A percentile compares a stretch with the other conserved stretches of the same genome.
These are phyloP conservation scores for Pachyseris speciosa DNA, from an alignment of 64 coral and sea anemone genomes.

Conservation along the genomic window DNA sequence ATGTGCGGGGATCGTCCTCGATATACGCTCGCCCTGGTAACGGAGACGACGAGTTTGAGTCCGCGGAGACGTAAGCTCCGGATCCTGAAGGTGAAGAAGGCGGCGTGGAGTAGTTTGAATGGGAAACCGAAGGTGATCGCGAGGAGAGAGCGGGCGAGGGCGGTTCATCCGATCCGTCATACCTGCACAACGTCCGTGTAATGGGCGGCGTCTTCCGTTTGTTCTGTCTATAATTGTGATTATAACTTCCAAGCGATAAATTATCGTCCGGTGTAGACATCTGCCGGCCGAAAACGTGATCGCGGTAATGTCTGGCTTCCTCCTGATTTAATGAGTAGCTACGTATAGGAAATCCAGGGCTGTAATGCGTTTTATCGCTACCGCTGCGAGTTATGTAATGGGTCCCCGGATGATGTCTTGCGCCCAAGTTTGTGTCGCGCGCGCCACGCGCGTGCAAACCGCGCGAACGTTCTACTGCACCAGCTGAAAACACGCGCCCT, in stretches of 20 bases:
- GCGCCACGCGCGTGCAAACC: neutral
- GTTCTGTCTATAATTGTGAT: constrained; percentile 40
- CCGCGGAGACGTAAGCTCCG: constrained; percentile 46
- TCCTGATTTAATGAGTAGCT: constrained; percentile 62
- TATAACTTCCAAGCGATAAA: neutral
- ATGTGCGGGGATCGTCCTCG: neutral
- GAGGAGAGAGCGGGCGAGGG: constrained; percentile 67
- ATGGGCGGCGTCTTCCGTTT: constrained; percentile 35
- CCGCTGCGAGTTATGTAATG: constrained; percentile 10
- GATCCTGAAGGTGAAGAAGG: constrained; percentile 54
- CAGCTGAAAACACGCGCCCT: constrained; percentile 34
- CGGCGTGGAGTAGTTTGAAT: constrained; percentile 69
- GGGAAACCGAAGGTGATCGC: constrained; percentile 51
- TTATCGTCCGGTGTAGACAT: constrained; percentile 55
- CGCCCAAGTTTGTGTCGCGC: constrained; percentile 13
- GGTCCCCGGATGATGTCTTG: neutral
- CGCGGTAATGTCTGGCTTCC: constrained; percentile 43
- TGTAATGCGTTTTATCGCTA: constrained; percentile 10
- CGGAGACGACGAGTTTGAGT: constrained; percentile 56
- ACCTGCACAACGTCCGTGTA: neutral
- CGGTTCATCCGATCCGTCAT: constrained; percentile 32
- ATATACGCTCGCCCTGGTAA: constrained; percentile 56
- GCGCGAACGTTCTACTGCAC: neutral
- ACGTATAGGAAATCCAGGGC: constrained; percentile 32
- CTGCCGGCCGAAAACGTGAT: constrained; percentile 26